A percentile compares a stretch with the other conserved stretches of the same genome.
These are phyloP conservation scores for Drosophila nasuta DNA, from an alignment of 1,140 invertebrate genomes.

Conservation along the genomic window DNA sequence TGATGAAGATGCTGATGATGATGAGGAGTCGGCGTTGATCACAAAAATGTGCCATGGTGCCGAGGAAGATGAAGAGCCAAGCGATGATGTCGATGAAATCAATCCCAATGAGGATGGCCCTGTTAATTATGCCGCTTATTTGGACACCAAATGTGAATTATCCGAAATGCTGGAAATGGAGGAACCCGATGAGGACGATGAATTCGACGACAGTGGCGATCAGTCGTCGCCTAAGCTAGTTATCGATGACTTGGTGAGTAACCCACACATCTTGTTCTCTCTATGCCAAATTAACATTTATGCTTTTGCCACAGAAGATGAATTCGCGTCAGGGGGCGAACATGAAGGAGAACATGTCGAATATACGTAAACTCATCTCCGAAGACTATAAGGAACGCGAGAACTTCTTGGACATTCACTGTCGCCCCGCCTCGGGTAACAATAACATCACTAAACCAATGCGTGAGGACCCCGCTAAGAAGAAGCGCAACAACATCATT, in stretches of 20 bases:
- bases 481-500: conserved; percentile 64
- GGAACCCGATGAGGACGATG: conserved; percentile 55
- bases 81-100: conserved; percentile 44
- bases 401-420: conserved; percentile 77
- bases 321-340: conserved; percentile 34
- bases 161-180: conserved; percentile 48
- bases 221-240: conserved; percentile 12
- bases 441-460: conserved; percentile 19
- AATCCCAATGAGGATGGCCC: conserved; percentile 44
- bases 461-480: conserved; percentile 63
- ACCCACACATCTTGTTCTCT: neutral
- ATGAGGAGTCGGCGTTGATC: conserved; percentile 27
- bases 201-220: conserved; percentile 30
- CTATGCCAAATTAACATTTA: neutral
- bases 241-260: neutral
- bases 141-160: conserved; percentile 47
- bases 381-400: conserved; percentile 80
- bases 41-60: conserved; percentile 38
- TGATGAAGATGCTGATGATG: conserved; percentile 24
- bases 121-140: conserved; percentile 46
- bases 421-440: conserved; percentile 64
- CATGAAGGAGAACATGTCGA: conserved; percentile 74
- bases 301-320: neutral
- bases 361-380: conserved; percentile 75
- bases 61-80: conserved; percentile 24